Conservation (phyloP, 2,888 invertebrate genomes). For the Pristionchus japonicus region DNA sequence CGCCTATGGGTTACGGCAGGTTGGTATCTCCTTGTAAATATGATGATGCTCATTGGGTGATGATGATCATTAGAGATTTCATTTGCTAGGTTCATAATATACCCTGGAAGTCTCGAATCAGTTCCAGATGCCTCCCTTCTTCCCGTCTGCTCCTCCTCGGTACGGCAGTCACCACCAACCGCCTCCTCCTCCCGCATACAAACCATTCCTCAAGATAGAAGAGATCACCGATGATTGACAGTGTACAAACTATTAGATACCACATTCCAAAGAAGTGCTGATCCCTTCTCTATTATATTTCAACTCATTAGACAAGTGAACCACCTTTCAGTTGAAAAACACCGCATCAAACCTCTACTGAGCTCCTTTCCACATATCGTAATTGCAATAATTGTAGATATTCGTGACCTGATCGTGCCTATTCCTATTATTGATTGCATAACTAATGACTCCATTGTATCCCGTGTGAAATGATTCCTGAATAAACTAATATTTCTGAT, state of each 20-base stretch:
- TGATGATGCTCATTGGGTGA: background rate
- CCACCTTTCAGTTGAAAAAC: no score
- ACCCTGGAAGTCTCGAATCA: background rate
- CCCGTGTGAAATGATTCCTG: slow-evolving; percentile 25
- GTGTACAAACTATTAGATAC: background rate
- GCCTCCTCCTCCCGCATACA: slow-evolving; percentile 39
- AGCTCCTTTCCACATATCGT: background rate
- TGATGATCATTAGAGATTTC: no score
- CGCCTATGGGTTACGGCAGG: slow-evolving; percentile 36
- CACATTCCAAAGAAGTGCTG: slow-evolving; percentile 12
- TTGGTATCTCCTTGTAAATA: background rate
- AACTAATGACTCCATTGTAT: background rate
- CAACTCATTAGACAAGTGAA: no score
- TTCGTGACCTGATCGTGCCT: slow-evolving; percentile 15
- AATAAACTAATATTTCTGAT: slow-evolving; percentile 16
- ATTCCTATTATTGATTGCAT: background rate
- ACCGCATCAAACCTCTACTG: slow-evolving; percentile 10
- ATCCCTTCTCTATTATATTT: background rate
- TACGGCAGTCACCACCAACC: background rate
- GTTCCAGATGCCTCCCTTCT: slow-evolving; percentile 42
- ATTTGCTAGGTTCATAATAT: no score
- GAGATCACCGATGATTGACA: slow-evolving; percentile 44
- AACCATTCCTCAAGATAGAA: slow-evolving; percentile 46
- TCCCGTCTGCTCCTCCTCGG: slow-evolving; percentile 9
- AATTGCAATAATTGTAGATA: background rate